phyloP scores from a whole-genome alignment of 2,797 vertebrate genomes.

The Tragopan temminckii region DNA sequence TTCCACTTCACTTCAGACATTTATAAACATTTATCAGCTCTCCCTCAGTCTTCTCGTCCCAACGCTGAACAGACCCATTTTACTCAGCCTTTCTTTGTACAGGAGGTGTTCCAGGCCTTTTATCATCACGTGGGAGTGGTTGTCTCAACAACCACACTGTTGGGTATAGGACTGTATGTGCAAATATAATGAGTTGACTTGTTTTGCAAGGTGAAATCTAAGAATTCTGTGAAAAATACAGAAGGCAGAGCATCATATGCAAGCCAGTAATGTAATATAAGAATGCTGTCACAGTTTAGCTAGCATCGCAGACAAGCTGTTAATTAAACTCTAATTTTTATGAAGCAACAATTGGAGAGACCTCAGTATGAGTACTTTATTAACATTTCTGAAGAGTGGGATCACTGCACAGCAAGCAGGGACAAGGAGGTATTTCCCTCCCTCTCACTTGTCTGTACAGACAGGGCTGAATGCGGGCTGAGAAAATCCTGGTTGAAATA shows the following conservation, averaged over 20 bases:
- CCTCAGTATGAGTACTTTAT: background rate
- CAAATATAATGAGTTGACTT: background rate
- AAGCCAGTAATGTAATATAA: background rate
- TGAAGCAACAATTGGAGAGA: background rate
- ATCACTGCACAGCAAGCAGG: background rate
- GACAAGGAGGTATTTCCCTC: background rate
- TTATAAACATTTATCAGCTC: too few relatives aligned
- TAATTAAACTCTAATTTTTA: background rate
- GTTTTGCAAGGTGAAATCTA: background rate
- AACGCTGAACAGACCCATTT: too few relatives aligned
- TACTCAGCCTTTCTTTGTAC: too few relatives aligned
- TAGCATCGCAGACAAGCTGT: background rate
- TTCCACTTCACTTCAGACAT: too few relatives aligned
- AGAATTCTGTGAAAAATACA: background rate
- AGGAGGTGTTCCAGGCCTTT: too few relatives aligned
- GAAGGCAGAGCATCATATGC: background rate
- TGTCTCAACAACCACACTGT: background rate
- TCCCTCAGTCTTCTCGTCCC: too few relatives aligned
- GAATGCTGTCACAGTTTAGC: background rate
- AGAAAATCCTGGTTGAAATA: background rate
- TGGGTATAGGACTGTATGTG: background rate
- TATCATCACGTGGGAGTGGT: fast-evolving
- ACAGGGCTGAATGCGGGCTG: background rate
- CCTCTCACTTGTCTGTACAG: background rate
- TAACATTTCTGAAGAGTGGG: background rate